Evolutionary conservation across 2,113 vertebrate genomes (phyloP).

Genomic region (Dermatemys mawii): DNA sequence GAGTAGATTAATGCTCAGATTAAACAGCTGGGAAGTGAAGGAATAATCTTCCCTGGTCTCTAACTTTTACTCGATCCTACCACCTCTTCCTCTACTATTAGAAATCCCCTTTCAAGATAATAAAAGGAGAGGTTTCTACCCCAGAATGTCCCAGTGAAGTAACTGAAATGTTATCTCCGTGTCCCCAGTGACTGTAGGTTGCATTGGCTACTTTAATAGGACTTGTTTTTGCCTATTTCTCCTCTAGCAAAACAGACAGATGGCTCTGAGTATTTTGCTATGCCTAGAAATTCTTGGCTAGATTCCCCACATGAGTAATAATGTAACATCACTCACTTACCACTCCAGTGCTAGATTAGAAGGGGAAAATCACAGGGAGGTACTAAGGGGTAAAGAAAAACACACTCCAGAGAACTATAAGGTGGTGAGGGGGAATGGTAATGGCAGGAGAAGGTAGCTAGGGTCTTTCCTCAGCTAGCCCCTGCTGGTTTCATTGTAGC

Average conservation of each 20-base stretch:
- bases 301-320: slow-evolving; percentile 15
- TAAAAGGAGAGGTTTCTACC: neutral
- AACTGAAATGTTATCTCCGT: slow-evolving; percentile 1
- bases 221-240: slow-evolving; percentile 1
- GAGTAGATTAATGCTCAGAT: neutral
- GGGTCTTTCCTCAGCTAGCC: neutral
- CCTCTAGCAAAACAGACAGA: slow-evolving; percentile 35
- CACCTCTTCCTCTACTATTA: neutral
- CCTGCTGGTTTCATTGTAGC: neutral
- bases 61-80: slow-evolving; percentile 5
- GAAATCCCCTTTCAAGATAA: slow-evolving; percentile 44
- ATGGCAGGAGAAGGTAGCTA: neutral
- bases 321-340: slow-evolving; percentile 10
- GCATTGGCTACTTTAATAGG: neutral
- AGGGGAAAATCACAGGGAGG: slow-evolving; percentile 17
- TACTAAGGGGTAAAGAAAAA: neutral
- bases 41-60: neutral
- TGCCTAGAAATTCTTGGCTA: slow-evolving; percentile 43
- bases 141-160: slow-evolving; percentile 2
- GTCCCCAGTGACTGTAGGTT: neutral
- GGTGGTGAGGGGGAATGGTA: neutral
- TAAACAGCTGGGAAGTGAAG: neutral
- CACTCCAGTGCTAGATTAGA: neutral
- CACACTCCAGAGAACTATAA: neutral
- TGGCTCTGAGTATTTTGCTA: slow-evolving; percentile 42